Evolutionary conservation across 37 sponge, comb jelly and placozoan genomes (phyloP).

Genomic region (Spongilla lacustris): DNA sequence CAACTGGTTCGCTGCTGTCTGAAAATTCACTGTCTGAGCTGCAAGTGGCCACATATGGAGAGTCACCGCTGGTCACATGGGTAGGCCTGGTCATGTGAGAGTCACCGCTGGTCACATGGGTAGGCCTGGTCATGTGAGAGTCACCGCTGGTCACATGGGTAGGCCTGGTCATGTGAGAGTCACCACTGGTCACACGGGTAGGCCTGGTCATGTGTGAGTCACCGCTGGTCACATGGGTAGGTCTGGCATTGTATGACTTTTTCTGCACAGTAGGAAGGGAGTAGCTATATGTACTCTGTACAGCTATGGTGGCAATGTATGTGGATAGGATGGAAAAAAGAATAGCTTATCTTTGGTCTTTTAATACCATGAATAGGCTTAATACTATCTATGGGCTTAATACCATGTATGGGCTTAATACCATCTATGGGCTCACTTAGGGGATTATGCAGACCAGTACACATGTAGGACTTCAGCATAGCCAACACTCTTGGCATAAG

Average conservation of each 20-base stretch:
- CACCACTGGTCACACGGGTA: background rate
- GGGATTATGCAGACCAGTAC: slow-evolving; percentile 29
- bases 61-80: too few relatives aligned
- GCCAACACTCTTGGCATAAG: slow-evolving; percentile 40
- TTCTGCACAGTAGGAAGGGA: too few relatives aligned
- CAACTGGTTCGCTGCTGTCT: slow-evolving; percentile 18
- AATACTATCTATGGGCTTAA: too few relatives aligned
- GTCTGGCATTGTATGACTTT: too few relatives aligned
- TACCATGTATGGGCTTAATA: too few relatives aligned
- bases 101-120: background rate
- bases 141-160: background rate
- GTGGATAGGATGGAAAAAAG: too few relatives aligned
- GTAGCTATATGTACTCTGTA: too few relatives aligned
- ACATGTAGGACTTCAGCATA: slow-evolving; percentile 37
- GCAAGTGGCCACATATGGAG: background rate
- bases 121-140: background rate
- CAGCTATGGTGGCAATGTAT: too few relatives aligned
- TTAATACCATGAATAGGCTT: too few relatives aligned
- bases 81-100: background rate
- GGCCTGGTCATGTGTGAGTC: background rate
- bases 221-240: too few relatives aligned
- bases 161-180: background rate
- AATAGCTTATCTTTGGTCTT: too few relatives aligned
- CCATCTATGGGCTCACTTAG: slow-evolving; percentile 18
- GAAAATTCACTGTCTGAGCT: slow-evolving; percentile 63